A percentile compares a stretch with the other conserved stretches of the same genome.
Evolutionary conservation across 2,888 invertebrate genomes (phyloP).

Genomic region (Zhengitettix transpicula): DNA sequence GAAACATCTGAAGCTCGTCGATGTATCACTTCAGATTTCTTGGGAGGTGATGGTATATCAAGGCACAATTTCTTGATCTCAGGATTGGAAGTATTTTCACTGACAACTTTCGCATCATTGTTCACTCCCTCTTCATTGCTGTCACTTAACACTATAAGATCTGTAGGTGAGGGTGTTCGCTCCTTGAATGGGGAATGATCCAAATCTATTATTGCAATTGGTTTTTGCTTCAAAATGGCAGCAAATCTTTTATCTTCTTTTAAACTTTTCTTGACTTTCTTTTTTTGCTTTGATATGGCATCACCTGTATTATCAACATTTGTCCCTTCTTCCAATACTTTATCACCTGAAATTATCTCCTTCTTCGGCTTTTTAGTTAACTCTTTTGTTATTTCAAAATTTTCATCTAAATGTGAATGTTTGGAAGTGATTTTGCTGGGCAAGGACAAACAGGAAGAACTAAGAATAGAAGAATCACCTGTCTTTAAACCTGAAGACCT

Average conservation of each 20-base stretch:
- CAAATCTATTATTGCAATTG: constrained; percentile 71
- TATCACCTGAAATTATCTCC: constrained; percentile 23
- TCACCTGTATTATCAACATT: constrained; percentile 6
- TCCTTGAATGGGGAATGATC: constrained; percentile 74
- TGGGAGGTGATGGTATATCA: constrained; percentile 7
- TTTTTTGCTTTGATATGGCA: constrained; percentile 8
- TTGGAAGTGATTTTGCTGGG: constrained; percentile 6
- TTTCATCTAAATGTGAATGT: constrained; percentile 18
- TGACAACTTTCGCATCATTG: constrained; percentile 6
- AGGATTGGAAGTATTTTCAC: neutral
- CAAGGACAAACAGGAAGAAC: constrained; percentile 2
- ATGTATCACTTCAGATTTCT: constrained; percentile 6
- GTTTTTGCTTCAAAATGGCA: constrained; percentile 39
- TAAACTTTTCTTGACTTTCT: constrained; percentile 15
- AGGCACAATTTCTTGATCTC: constrained; percentile 4
- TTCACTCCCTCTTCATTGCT: constrained; percentile 38
- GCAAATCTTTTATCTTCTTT: constrained; percentile 18
- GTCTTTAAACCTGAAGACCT: constrained; percentile 26
- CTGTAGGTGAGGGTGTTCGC: constrained; percentile 60
- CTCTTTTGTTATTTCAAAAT: constrained; percentile 17
- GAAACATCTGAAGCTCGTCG: constrained; percentile 15
- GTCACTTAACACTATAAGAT: constrained; percentile 69
- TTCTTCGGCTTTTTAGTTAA: constrained; percentile 21
- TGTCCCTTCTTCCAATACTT: constrained; percentile 14
- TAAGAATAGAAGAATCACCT: constrained; percentile 23